A percentile compares a stretch with the other conserved stretches of the same genome.
Conservation (phyloP, 1,140 invertebrate genomes). For the Chelonus insularis region DNA sequence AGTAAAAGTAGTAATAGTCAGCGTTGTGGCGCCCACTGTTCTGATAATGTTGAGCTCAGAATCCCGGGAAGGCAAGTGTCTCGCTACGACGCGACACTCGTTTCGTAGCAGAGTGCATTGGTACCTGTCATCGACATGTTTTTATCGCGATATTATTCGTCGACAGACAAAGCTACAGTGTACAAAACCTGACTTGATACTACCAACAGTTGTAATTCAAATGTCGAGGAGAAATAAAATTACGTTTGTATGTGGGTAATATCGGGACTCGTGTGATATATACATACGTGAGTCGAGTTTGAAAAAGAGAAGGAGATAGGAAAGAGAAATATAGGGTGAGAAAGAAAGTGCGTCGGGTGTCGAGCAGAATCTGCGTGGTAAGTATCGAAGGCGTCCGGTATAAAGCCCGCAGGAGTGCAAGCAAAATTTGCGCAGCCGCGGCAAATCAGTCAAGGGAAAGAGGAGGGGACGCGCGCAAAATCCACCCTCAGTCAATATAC, state of each 20-base stretch:
- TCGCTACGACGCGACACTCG: not conserved
- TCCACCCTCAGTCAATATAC: slow-evolving; percentile 58
- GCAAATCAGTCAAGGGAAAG: slow-evolving; percentile 50
- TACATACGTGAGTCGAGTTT: slow-evolving; percentile 1
- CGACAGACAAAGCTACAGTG: too few relatives aligned
- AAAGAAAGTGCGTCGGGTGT: slow-evolving; percentile 22
- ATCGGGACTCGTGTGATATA: not conserved
- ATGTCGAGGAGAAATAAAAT: not conserved
- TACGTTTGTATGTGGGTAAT: not conserved
- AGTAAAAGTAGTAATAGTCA: not conserved
- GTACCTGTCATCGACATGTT: slow-evolving; percentile 40
- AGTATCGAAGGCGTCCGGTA: slow-evolving; percentile 23
- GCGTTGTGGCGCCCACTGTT: slow-evolving; percentile 1
- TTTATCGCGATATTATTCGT: slow-evolving; percentile 29
- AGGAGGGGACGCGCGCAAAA: too few relatives aligned
- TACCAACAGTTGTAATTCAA: too few relatives aligned
- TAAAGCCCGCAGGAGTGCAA: slow-evolving; percentile 22
- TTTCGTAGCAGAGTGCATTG: slow-evolving; percentile 15
- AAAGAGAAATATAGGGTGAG: slow-evolving; percentile 20
- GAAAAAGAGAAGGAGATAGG: slow-evolving; percentile 13
- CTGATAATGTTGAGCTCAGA: not conserved
- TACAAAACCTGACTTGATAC: not conserved
- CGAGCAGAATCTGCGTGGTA: slow-evolving; percentile 33
- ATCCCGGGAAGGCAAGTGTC: slow-evolving; percentile 12
- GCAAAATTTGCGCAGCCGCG: slow-evolving; percentile 50